These are phyloP conservation scores for Micropterix aruncella DNA, from an alignment of 2,888 invertebrate genomes.

Conservation along the genomic window DNA sequence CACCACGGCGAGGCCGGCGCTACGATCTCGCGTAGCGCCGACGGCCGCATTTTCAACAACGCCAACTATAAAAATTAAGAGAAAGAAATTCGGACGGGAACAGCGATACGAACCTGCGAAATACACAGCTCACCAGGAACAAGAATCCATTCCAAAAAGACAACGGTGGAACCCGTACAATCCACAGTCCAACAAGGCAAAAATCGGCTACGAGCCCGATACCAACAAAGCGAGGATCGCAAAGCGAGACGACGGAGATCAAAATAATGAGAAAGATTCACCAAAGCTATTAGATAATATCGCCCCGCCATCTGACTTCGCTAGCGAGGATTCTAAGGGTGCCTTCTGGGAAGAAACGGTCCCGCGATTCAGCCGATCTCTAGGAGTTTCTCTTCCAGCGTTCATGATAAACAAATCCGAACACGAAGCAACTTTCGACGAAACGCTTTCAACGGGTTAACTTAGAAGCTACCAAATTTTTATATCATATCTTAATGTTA, in stretches of 20 bases:
- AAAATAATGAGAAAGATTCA: constrained; percentile 21
- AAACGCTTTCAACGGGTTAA: constrained; percentile 31
- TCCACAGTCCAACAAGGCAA: constrained; percentile 13
- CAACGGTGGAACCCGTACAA: constrained; percentile 11
- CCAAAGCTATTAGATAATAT: constrained; percentile 21
- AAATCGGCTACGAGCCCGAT: constrained; percentile 3
- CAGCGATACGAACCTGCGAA: constrained; percentile 16
- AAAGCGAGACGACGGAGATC: constrained; percentile 24
- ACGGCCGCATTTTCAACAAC: constrained; percentile 26
- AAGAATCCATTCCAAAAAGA: constrained; percentile 15
- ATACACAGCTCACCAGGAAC: constrained; percentile 18
- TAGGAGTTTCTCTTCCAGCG: constrained; percentile 49
- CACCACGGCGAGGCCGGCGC: constrained; percentile 23
- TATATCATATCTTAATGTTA: too few relatives aligned
- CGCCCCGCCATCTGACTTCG: constrained; percentile 35
- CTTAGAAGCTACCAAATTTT: too few relatives aligned
- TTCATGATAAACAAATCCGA: constrained; percentile 56
- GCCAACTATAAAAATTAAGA: constrained; percentile 28
- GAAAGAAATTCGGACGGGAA: constrained; percentile 19
- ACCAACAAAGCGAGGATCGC: constrained; percentile 16
- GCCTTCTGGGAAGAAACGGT: constrained; percentile 53
- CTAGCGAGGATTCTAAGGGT: constrained; percentile 40
- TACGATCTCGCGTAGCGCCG: constrained; percentile 23
- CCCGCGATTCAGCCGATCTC: constrained; percentile 45
- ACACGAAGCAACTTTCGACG: constrained; percentile 53